Evolutionary conservation across 1,140 invertebrate genomes (phyloP).

Genomic region (Drosophila albomicans): DNA sequence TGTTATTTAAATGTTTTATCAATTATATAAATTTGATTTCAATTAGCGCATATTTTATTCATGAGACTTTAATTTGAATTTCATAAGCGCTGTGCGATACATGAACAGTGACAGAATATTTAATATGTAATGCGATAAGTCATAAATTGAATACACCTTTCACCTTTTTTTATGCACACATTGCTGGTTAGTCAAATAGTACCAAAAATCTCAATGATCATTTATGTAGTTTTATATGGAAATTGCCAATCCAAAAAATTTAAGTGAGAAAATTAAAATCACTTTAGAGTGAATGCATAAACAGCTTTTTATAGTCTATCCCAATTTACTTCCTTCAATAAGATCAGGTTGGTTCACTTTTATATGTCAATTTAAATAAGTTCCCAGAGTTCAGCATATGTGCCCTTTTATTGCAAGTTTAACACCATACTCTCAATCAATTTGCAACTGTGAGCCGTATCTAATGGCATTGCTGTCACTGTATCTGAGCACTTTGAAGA

Average conservation of each 20-base stretch:
- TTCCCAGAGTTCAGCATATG: background rate
- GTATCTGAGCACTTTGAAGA: constrained; percentile 8
- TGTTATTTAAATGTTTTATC: too few species aligned
- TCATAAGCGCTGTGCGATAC: background rate
- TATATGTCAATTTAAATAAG: too few species aligned
- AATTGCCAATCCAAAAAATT: too few species aligned
- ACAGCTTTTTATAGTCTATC: background rate
- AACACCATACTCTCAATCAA: constrained; percentile 1
- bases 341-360: too few species aligned
- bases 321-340: background rate
- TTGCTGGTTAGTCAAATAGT: background rate
- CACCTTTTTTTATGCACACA: background rate
- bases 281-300: background rate
- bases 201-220: too few species aligned
- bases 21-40: background rate
- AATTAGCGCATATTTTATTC: background rate
- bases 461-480: constrained; percentile 16
- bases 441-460: constrained; percentile 1
- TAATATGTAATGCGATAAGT: background rate
- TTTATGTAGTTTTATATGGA: too few species aligned
- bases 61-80: background rate
- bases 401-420: background rate
- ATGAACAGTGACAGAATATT: background rate
- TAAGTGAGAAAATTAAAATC: too few species aligned
- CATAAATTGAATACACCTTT: background rate